Percentiles rank a stretch among this genome's conserved stretches.
These are phyloP conservation scores for Melanostoma mellinum DNA, from an alignment of 2,888 invertebrate species.

Conservation along the genomic window DNA sequence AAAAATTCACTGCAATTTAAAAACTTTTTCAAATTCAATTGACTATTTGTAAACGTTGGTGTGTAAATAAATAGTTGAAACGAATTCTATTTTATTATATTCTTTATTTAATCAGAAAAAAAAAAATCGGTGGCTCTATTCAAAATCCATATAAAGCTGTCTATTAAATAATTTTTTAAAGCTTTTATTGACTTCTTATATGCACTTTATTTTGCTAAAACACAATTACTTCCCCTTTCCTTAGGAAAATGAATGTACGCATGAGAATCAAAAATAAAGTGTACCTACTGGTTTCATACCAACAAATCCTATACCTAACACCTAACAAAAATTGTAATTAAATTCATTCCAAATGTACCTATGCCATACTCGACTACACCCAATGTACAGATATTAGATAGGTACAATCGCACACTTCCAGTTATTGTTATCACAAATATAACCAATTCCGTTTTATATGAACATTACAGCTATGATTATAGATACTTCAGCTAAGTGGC, in stretches of 20 bases:
- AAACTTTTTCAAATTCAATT: too few species aligned
- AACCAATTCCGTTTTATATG: slow-evolving; percentile 69
- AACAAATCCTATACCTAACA: slow-evolving; percentile 21
- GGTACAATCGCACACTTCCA: slow-evolving; percentile 63
- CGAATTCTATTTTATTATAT: too few species aligned
- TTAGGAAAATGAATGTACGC: neutral
- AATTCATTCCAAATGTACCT: slow-evolving; percentile 55
- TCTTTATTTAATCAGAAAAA: too few species aligned
- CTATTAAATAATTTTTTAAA: too few species aligned
- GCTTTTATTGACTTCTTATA: too few species aligned
- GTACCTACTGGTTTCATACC: neutral
- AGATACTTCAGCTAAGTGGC: slow-evolving; percentile 61
- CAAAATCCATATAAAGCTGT: too few species aligned
- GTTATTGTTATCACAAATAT: slow-evolving; percentile 72
- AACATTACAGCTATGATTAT: slow-evolving; percentile 70
- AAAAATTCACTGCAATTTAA: too few species aligned
- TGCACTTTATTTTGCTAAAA: too few species aligned
- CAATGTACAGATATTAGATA: slow-evolving; percentile 40
- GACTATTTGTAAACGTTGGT: too few species aligned
- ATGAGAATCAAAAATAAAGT: neutral
- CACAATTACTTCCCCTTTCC: too few species aligned
- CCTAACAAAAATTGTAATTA: slow-evolving; percentile 69
- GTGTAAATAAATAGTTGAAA: too few species aligned
- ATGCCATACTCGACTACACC: slow-evolving; percentile 32
- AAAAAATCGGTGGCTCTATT: too few species aligned